Conservation (phyloP, 2,888 invertebrate species). For the Pachydiplax longipennis region DNA sequence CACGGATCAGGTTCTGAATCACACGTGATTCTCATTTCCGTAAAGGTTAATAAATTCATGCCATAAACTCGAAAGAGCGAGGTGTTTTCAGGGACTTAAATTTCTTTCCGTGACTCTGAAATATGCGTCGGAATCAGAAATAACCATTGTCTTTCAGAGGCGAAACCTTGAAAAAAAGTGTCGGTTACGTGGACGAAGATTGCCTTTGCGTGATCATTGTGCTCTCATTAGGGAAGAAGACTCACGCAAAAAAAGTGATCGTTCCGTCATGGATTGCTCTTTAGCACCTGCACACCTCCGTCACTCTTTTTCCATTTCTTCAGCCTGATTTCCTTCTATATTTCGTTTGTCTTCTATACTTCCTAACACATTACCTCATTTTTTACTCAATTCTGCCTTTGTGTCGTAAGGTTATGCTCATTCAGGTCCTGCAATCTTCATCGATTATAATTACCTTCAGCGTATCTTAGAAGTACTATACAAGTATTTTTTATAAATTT, state of each 20-base stretch:
- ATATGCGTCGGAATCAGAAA: neutral
- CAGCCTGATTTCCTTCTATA: too few species aligned
- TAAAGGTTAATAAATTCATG: neutral
- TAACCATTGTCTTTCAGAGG: neutral
- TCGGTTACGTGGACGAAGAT: neutral
- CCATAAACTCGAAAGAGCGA: neutral
- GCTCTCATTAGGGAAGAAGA: neutral
- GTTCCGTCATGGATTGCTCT: neutral
- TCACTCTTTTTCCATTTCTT: neutral
- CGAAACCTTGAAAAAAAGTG: neutral
- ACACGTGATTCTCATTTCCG: neutral
- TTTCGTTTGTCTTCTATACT: too few species aligned
- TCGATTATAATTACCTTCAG: too few species aligned
- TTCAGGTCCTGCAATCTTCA: too few species aligned
- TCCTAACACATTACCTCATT: too few species aligned
- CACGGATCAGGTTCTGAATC: too few species aligned
- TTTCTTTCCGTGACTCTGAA: too few species aligned
- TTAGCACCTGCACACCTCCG: slow-evolving; percentile 3
- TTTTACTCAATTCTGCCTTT: too few species aligned
- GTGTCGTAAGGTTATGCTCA: too few species aligned
- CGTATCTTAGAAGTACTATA: too few species aligned
- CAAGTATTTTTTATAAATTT: too few species aligned
- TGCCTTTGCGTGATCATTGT: neutral
- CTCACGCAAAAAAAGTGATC: neutral
- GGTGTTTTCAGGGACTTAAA: too few species aligned